Evolutionary conservation across 2,888 invertebrate species (phyloP).

Genomic region (Podotricha telesiphe): DNA sequence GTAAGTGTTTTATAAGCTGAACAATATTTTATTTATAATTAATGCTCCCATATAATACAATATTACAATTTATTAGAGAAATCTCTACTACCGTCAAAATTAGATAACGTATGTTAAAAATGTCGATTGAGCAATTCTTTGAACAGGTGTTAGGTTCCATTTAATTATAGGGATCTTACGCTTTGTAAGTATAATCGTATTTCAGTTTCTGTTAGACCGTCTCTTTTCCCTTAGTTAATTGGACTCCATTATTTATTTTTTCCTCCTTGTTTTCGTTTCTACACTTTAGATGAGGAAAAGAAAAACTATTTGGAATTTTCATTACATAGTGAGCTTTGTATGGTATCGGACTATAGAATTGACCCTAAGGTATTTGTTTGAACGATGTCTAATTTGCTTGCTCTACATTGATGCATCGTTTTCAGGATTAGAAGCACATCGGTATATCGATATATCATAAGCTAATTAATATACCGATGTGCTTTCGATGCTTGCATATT

Average conservation of each 20-base stretch:
- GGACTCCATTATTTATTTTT: slow-evolving; percentile 69
- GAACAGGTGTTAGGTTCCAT: slow-evolving; percentile 33
- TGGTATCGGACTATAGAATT: slow-evolving; percentile 32
- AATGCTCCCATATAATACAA: too few relatives aligned
- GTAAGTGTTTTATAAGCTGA: too few relatives aligned
- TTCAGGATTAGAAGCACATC: not conserved
- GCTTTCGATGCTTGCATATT: not conserved
- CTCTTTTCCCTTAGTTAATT: slow-evolving; percentile 62
- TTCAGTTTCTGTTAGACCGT: slow-evolving; percentile 29
- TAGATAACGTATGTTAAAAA: not conserved
- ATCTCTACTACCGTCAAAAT: not conserved
- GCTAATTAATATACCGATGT: too few relatives aligned
- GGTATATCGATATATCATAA: not conserved
- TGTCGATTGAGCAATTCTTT: slow-evolving; percentile 30
- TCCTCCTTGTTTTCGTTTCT: slow-evolving; percentile 58
- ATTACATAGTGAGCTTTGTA: slow-evolving; percentile 37
- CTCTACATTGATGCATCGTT: not conserved
- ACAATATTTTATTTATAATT: too few relatives aligned
- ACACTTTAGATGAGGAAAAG: slow-evolving; percentile 58
- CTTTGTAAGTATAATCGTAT: slow-evolving; percentile 36
- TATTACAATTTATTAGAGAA: too few relatives aligned
- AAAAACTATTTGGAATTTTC: slow-evolving; percentile 54
- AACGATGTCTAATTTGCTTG: not conserved
- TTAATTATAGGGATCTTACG: slow-evolving; percentile 35
- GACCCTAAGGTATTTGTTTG: slow-evolving; percentile 9